Conservation (phyloP, 92 coral and sea anemone genomes). For the Blastomussa wellsi region DNA sequence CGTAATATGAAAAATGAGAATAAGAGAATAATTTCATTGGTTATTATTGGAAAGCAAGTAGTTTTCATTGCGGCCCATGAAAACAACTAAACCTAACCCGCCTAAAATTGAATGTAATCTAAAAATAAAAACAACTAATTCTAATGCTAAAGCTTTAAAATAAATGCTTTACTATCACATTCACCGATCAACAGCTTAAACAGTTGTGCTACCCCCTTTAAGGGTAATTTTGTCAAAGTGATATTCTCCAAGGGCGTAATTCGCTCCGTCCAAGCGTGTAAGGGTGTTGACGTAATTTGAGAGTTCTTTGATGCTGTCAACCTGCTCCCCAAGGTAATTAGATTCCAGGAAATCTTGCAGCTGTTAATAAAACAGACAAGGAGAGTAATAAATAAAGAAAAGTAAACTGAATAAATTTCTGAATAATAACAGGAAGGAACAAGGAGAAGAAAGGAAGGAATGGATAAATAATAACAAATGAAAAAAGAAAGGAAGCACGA, state of each 20-base stretch:
- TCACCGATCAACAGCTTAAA: neutral
- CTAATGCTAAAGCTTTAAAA: neutral
- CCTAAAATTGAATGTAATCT: too few relatives aligned
- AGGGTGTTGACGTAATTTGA: conserved; percentile 74
- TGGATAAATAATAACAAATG: neutral
- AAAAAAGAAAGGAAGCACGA: neutral
- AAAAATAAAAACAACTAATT: neutral
- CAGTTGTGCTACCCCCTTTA: conserved; percentile 39
- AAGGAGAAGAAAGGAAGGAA: neutral
- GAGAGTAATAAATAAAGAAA: neutral
- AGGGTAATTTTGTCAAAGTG: conserved; percentile 86
- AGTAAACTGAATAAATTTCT: too few relatives aligned
- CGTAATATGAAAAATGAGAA: too few relatives aligned
- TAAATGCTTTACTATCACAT: neutral
- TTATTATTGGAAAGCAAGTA: too few relatives aligned
- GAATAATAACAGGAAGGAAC: too few relatives aligned
- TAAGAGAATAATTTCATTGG: too few relatives aligned
- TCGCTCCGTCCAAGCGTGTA: conserved; percentile 13
- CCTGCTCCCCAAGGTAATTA: conserved; percentile 83
- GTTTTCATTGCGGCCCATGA: too few relatives aligned
- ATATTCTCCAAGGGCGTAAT: conserved; percentile 74
- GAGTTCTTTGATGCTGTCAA: conserved; percentile 81
- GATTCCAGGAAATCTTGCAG: conserved; percentile 75
- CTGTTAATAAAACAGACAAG: conserved; percentile 45
- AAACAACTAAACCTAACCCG: too few relatives aligned